Conservation (phyloP, 2,797 vertebrate species). For the Sebastiscus albofasciatus region DNA sequence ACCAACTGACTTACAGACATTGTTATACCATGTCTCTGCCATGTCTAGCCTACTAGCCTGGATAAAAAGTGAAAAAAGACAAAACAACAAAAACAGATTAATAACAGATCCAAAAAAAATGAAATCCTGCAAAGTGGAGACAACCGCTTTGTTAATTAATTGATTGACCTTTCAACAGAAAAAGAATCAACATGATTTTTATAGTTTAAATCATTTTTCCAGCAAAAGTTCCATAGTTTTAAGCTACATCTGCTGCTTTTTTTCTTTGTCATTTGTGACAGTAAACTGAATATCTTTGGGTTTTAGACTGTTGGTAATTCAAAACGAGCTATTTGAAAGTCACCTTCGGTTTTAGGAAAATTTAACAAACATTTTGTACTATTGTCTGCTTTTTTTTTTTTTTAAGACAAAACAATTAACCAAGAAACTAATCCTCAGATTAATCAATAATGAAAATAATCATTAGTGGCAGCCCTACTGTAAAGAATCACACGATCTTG, state of each 20-base stretch:
- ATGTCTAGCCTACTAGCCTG: background rate
- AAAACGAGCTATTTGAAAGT: background rate
- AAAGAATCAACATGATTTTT: background rate
- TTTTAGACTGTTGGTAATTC: background rate
- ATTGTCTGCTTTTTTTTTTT: background rate
- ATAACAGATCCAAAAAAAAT: background rate
- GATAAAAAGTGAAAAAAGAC: background rate
- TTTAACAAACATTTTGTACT: background rate
- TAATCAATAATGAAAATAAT: background rate
- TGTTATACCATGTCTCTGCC: background rate
- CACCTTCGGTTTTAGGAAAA: background rate
- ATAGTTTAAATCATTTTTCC: background rate
- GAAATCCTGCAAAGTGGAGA: background rate
- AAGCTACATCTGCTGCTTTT: background rate
- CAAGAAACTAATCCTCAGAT: background rate
- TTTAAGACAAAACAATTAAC: background rate
- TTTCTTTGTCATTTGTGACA: background rate
- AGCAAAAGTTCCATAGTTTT: background rate
- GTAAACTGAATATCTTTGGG: background rate
- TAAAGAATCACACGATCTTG: background rate
- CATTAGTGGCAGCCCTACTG: background rate
- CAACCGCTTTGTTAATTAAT: background rate
- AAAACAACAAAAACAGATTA: background rate
- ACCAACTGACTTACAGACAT: background rate
- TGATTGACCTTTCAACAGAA: background rate